Conservation (phyloP, 2,888 invertebrate genomes). For the Spilarctia lutea region DNA sequence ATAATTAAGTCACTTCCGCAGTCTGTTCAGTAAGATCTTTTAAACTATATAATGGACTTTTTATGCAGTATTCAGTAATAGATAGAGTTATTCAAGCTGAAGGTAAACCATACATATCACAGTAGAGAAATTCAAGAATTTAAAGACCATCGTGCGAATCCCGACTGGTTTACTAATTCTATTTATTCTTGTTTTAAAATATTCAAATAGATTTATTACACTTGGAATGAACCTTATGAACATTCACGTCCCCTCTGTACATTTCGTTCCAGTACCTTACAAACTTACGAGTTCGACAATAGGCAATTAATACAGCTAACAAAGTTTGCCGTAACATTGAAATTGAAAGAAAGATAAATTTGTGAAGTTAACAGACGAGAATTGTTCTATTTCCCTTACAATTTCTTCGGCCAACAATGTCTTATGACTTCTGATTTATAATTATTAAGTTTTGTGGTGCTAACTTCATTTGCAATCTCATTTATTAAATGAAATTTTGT, state of each 20-base stretch:
- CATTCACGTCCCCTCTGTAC: slow-evolving; percentile 31
- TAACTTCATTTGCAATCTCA: slow-evolving; percentile 42
- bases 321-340: slow-evolving; percentile 53
- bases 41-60: too few relatives aligned
- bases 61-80: too few relatives aligned
- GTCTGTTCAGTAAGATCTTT: too few relatives aligned
- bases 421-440: slow-evolving; percentile 54
- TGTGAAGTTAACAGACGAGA: slow-evolving; percentile 48
- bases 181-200: neutral
- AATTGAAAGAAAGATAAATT: slow-evolving; percentile 68
- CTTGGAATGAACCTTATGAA: slow-evolving; percentile 31
- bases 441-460: slow-evolving; percentile 45
- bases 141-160: too few relatives aligned
- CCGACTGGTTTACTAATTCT: too few relatives aligned
- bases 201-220: neutral
- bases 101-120: too few relatives aligned
- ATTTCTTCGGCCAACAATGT: slow-evolving; percentile 52
- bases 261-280: slow-evolving; percentile 41
- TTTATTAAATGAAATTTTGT: slow-evolving; percentile 34
- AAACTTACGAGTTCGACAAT: slow-evolving; percentile 55
- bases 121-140: too few relatives aligned
- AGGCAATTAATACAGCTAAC: slow-evolving; percentile 61
- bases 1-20: too few relatives aligned
- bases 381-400: slow-evolving; percentile 46
- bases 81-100: too few relatives aligned